These are phyloP conservation scores for Escarpia spicata DNA, from an alignment of 2,888 invertebrate species.

Conservation along the genomic window DNA sequence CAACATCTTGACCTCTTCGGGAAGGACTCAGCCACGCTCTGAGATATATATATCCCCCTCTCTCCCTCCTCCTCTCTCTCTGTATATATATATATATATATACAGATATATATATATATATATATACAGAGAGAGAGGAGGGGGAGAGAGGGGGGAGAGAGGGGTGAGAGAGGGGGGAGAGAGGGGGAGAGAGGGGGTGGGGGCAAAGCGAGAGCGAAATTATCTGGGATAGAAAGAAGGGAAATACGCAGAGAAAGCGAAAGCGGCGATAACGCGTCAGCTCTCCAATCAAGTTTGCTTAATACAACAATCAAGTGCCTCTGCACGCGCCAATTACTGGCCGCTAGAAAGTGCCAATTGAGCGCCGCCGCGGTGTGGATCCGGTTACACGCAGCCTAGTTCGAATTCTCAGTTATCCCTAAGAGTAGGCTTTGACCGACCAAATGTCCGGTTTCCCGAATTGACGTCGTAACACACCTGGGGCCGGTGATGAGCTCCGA, in stretches of 20 bases:
- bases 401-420: not conserved
- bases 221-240: not conserved
- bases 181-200: not conserved
- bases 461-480: not conserved
- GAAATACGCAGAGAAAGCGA: not conserved
- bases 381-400: not conserved
- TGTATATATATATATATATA: no score
- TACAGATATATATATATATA: no score
- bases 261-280: not conserved
- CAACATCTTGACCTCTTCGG: no score
- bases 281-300: not conserved
- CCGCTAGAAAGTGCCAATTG: not conserved
- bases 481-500: not conserved
- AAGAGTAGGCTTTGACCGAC: not conserved
- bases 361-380: not conserved
- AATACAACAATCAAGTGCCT: not conserved
- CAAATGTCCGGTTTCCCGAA: not conserved
- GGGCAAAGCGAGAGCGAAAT: not conserved
- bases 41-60: no score
- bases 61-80: no score
- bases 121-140: no score
- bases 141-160: no score
- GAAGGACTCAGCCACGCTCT: no score
- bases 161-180: no score
- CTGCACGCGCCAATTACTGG: not conserved